phyloP scores from a whole-genome alignment of 1,140 invertebrate species.

The Drosophila chauvacae region DNA sequence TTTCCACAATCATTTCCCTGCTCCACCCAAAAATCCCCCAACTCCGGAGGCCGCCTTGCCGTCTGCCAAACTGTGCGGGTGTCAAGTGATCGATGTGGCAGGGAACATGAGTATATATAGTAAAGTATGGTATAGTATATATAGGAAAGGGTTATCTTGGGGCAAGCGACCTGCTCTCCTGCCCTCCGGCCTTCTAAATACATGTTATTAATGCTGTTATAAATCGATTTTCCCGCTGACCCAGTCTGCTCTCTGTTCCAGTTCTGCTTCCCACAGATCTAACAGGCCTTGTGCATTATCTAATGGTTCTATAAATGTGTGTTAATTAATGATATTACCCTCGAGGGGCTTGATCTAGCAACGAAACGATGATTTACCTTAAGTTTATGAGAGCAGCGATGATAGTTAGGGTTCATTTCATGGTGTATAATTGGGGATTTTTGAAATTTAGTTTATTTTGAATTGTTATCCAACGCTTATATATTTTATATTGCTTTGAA shows the following conservation, averaged over 20 bases:
- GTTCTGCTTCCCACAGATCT: conserved; percentile 53
- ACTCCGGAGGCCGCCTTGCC: conserved; percentile 9
- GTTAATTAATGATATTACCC: conserved; percentile 57
- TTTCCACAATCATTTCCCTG: conserved; percentile 75
- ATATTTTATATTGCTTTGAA: not conserved
- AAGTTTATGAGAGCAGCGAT: not conserved
- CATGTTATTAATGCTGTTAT: conserved; percentile 70
- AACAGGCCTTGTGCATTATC: conserved; percentile 27
- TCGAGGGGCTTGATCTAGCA: conserved; percentile 13
- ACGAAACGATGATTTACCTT: conserved; percentile 18
- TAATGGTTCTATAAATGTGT: conserved; percentile 66
- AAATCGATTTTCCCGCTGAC: conserved; percentile 56
- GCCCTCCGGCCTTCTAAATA: conserved; percentile 55
- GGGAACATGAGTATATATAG: conserved; percentile 24
- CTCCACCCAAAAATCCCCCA: conserved; percentile 31
- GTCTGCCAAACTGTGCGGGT: conserved; percentile 65
- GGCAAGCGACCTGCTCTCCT: not conserved
- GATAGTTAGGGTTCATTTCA: not conserved
- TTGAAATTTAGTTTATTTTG: not conserved
- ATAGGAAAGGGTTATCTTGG: conserved; percentile 6
- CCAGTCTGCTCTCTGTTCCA: conserved; percentile 45
- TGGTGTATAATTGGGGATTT: not conserved
- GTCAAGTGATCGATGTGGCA: conserved; percentile 73
- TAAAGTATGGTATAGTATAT: conserved; percentile 1
- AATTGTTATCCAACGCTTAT: not conserved